Percentiles rank a stretch among this genome's conserved stretches.
These are phyloP conservation scores for Coreoperca whiteheadi DNA, from an alignment of 2,113 vertebrate genomes.

Conservation along the genomic window DNA sequence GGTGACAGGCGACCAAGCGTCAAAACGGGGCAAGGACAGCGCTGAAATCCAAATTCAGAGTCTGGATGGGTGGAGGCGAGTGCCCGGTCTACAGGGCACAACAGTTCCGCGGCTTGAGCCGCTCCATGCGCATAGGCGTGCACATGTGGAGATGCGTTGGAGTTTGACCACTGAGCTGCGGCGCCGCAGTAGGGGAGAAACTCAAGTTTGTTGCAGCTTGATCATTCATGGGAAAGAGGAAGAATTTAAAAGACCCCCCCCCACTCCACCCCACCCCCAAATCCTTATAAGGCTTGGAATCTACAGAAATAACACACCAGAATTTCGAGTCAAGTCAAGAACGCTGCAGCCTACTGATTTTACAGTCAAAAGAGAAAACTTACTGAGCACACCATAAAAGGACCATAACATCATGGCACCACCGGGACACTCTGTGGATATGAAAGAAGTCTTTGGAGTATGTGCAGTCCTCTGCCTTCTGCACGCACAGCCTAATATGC, in stretches of 20 bases:
- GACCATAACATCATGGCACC: neutral
- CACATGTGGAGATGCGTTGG: too few relatives aligned
- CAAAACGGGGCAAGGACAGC: too few relatives aligned
- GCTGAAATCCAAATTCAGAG: too few relatives aligned
- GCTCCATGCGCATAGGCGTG: neutral
- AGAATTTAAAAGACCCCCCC: neutral
- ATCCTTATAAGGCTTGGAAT: neutral
- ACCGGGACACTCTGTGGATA: too few relatives aligned
- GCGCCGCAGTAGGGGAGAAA: neutral
- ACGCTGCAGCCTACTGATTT: neutral
- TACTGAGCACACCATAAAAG: neutral
- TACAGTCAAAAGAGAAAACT: neutral
- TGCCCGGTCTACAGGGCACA: constrained; percentile 4
- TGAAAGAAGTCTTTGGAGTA: neutral
- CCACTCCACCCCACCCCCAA: too few relatives aligned
- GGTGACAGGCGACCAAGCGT: too few relatives aligned
- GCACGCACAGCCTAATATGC: neutral
- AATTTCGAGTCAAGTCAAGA: neutral
- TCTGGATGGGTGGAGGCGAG: neutral
- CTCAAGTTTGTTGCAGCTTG: neutral
- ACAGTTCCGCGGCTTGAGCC: neutral
- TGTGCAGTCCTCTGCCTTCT: neutral
- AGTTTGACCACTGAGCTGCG: constrained; percentile 5
- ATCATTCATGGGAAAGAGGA: neutral
- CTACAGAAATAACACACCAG: neutral